Evolutionary conservation across 1,140 invertebrate species (phyloP).

Genomic region (Wasmannia auropunctata): DNA sequence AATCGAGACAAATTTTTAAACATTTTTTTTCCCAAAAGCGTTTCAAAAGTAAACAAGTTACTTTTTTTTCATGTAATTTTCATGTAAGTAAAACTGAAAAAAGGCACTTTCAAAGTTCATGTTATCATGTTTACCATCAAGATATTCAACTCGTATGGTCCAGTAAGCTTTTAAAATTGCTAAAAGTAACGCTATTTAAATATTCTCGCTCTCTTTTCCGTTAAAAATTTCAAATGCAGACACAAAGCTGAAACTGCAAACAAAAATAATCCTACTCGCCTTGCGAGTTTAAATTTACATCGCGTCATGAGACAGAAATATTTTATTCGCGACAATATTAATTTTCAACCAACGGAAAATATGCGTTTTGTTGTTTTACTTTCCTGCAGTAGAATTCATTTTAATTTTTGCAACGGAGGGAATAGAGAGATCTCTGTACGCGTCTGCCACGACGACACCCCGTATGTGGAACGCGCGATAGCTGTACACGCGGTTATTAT

Average conservation of each 20-base stretch:
- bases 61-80: background rate
- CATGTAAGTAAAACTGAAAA: background rate
- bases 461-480: constrained; percentile 75
- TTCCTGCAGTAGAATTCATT: background rate
- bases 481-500: constrained; percentile 77
- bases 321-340: background rate
- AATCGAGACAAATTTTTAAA: background rate
- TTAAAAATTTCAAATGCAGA: background rate
- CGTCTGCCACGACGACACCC: background rate
- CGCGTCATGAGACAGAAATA: background rate
- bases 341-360: background rate
- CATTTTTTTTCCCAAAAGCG: background rate
- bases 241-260: background rate
- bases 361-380: background rate
- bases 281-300: background rate
- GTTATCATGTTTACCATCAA: background rate
- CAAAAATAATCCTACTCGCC: background rate
- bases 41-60: background rate
- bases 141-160: background rate
- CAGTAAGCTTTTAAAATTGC: background rate
- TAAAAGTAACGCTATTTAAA: background rate
- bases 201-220: background rate
- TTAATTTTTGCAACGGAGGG: background rate
- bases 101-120: background rate
- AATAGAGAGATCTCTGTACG: background rate